Evolutionary conservation across 2,888 invertebrate species (phyloP), one percentile per base, ranked within the genome.

Genomic region (Creontiades dilutus): DNA sequence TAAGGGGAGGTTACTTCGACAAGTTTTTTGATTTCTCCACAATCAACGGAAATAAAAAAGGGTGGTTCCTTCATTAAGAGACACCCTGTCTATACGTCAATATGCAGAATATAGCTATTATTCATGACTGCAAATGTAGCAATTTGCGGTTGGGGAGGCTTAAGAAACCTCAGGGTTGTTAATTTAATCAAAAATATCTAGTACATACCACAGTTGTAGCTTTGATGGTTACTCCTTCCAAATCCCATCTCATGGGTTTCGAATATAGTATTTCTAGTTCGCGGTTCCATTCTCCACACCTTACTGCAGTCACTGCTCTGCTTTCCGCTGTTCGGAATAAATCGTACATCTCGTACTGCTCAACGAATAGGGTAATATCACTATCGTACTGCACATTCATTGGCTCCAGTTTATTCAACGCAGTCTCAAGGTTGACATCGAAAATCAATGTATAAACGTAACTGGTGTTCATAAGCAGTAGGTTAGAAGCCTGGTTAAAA

Each of bases 341-440:
- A 47, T 88, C 88, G 52, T 61, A 76, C 19, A 88, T 78, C 19
- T 88, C 86, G 37, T 19, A 0, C 14, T 1, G 16, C n/a, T 37
- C n/a, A 23, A 28, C 19, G 47, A 88, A 55, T 19, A 88, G 1
- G 3, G 88, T 61, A 0, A 88, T 55, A 28, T 88, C 88, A 57
- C 88, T 88, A 78, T 88, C 88, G 16, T 78, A 88, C 23, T 28
- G 37, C 13, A 88, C 46, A 13, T 55, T 47, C 37, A 78, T 9
- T n/a, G 14, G n/a, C 14, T 88, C 78, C 52, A 78, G 48, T 28
- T 19, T 13, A 16, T 16, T 14, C 28, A 88, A 14, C n/a, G 88
- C 46, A 16, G 55, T 52, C 16, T 78, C 46, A 27, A 52, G 23
- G 52, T 1, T 19, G 19, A 1, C 88, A n/a, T 76, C 55, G n/a